A percentile compares a stretch with the other conserved stretches of the same genome.
Evolutionary conservation across 1,140 invertebrate genomes (phyloP).

Genomic region (Drosophila setifemur): DNA sequence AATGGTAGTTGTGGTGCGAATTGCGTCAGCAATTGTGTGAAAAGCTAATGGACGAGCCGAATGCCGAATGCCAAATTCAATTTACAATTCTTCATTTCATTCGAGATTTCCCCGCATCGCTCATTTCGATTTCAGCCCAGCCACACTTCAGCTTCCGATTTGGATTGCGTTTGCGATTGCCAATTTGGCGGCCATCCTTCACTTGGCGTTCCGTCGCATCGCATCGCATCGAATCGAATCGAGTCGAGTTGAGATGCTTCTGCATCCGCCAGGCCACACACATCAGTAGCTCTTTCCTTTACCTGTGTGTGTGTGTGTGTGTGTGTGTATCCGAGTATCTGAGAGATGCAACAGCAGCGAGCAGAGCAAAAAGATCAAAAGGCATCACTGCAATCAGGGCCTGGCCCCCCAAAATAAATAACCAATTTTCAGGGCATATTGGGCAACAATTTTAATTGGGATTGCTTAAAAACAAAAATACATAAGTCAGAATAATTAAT

Average conservation of each 20-base stretch:
- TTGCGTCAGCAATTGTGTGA: constrained; percentile 61
- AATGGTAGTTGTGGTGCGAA: constrained; percentile 46
- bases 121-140: constrained; percentile 31
- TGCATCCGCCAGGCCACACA: constrained; percentile 36
- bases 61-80: constrained; percentile 39
- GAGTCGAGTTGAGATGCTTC: too few relatives aligned
- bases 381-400: constrained; percentile 41
- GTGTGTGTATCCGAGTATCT: constrained; percentile 3
- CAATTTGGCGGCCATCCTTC: constrained; percentile 50
- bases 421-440: constrained; percentile 7
- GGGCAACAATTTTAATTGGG: background rate
- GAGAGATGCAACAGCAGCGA: constrained; percentile 19
- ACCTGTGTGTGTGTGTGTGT: constrained; percentile 10
- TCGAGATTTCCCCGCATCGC: constrained; percentile 8
- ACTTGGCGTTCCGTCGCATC: constrained; percentile 5
- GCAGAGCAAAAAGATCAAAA: constrained; percentile 60
- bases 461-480: too few relatives aligned
- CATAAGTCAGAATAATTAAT: too few relatives aligned
- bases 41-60: constrained; percentile 54
- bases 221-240: too few relatives aligned
- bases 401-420: constrained; percentile 5
- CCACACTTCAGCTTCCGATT: constrained; percentile 33
- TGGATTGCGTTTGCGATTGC: constrained; percentile 21
- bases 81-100: constrained; percentile 33
- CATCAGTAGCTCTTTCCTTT: background rate